Conservation (phyloP, 30 jellyfish, hydroid and myxozoan genomes). For the Haliclystus octoradiatus region DNA sequence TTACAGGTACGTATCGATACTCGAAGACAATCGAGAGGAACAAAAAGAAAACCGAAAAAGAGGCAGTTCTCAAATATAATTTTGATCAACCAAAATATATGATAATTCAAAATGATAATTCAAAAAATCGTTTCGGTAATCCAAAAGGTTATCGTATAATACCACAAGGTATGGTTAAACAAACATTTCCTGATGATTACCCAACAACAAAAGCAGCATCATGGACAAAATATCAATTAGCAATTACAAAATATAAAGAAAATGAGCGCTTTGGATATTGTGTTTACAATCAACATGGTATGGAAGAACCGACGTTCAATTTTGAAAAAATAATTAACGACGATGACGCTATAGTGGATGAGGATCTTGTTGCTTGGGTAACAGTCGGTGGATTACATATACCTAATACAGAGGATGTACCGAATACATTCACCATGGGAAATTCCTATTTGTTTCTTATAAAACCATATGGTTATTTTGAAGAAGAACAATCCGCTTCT, state of each 20-base stretch:
- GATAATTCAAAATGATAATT: neutral
- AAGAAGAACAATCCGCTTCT: neutral
- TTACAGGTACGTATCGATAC: neutral
- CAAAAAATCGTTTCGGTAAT: neutral
- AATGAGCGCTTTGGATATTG: constrained; percentile 51
- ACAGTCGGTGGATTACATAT: neutral
- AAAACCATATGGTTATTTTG: neutral
- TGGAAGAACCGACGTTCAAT: neutral
- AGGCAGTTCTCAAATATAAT: neutral
- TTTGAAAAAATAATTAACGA: neutral
- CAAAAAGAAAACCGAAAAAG: neutral
- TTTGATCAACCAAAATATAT: neutral
- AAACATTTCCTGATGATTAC: neutral
- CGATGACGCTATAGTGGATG: neutral
- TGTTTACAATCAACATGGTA: neutral
- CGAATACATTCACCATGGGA: neutral
- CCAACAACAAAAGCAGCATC: neutral
- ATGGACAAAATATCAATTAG: constrained; percentile 45
- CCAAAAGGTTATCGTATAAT: neutral
- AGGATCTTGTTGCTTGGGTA: neutral
- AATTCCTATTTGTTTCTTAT: neutral
- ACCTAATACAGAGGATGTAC: neutral
- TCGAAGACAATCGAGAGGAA: neutral
- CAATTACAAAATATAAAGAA: constrained; percentile 53
- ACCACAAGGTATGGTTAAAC: neutral